These are phyloP conservation scores for Rhinogobius similis DNA, from an alignment of 2,113 vertebrate genomes.

Conservation along the genomic window DNA sequence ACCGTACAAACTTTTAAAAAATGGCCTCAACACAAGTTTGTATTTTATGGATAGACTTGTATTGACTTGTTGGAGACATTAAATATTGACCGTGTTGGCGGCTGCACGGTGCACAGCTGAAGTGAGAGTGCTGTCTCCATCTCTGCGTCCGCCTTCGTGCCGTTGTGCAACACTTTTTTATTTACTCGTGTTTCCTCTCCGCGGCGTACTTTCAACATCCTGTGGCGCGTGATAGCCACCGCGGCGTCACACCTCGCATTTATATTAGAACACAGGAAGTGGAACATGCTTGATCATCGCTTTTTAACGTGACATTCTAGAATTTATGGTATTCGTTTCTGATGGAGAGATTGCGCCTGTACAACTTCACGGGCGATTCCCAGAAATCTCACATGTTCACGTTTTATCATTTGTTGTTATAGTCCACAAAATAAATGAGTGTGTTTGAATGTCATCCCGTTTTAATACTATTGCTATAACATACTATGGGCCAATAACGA, in stretches of 20 bases:
- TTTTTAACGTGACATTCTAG: slow-evolving; percentile 57
- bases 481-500: too few species aligned
- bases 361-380: too few species aligned
- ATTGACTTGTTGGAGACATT: neutral
- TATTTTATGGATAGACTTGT: neutral
- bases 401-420: too few species aligned
- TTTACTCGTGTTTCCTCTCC: slow-evolving; percentile 53
- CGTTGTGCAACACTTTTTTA: slow-evolving; percentile 55
- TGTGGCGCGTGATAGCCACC: slow-evolving; percentile 51
- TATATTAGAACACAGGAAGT: slow-evolving; percentile 53
- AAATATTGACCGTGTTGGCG: neutral
- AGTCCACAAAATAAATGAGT: too few species aligned
- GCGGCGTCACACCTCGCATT: slow-evolving; percentile 49
- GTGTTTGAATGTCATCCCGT: too few species aligned
- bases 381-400: too few species aligned
- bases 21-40: neutral
- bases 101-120: slow-evolving; percentile 32
- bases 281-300: slow-evolving; percentile 47
- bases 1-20: neutral
- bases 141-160: slow-evolving; percentile 33
- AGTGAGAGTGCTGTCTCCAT: slow-evolving; percentile 56
- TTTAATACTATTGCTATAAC: too few species aligned
- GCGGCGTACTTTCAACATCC: slow-evolving; percentile 67
- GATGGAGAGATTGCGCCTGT: too few species aligned
- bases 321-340: too few species aligned